Conservation (phyloP, 1,140 invertebrate species). For the Halotydeus destructor region DNA sequence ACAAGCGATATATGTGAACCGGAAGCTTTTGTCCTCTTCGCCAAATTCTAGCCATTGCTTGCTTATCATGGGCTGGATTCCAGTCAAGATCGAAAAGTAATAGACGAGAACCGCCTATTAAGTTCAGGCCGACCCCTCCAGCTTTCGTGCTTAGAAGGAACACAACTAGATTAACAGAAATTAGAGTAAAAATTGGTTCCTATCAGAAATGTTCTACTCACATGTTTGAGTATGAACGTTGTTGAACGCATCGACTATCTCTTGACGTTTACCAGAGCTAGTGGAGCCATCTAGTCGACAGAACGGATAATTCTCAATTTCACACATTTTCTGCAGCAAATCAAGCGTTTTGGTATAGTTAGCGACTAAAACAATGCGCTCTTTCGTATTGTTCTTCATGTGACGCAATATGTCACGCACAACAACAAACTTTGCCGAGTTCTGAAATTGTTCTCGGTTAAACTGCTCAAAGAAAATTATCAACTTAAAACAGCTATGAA, state of each 20-base stretch:
- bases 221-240: neutral
- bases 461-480: neutral
- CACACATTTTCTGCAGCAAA: neutral
- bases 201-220: no score
- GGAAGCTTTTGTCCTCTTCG: constrained; percentile 39
- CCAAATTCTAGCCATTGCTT: constrained; percentile 80
- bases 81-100: constrained; percentile 99
- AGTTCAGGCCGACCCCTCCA: constrained; percentile 90
- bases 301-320: neutral
- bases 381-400: neutral
- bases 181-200: no score
- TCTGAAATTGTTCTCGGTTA: neutral
- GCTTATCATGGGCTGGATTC: constrained; percentile 91
- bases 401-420: neutral
- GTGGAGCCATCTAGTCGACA: neutral
- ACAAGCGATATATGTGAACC: constrained; percentile 73
- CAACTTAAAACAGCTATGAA: neutral
- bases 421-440: neutral
- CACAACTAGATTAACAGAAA: constrained; percentile 90
- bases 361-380: neutral
- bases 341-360: neutral
- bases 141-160: constrained; percentile 89
- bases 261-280: neutral
- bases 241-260: neutral
- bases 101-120: constrained; percentile 94